Evolutionary conservation across 2,113 vertebrate genomes (phyloP).

Genomic region (Mustela nigripes): DNA sequence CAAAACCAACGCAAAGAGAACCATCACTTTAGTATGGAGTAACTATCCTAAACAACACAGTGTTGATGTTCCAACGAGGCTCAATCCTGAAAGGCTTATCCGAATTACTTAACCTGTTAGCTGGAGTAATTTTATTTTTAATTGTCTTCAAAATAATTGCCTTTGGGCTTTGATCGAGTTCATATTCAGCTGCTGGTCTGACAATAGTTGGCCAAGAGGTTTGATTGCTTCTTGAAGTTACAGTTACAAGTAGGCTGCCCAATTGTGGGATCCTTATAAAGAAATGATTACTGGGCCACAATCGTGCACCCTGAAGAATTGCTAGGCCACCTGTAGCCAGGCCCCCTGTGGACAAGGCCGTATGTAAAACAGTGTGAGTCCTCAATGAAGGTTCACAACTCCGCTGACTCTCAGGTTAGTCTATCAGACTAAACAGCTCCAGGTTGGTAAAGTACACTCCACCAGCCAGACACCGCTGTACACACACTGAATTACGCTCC

Average conservation of each 20-base stretch:
- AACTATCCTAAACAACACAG: neutral
- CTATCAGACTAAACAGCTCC: neutral
- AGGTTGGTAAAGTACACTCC: neutral
- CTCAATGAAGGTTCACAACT: neutral
- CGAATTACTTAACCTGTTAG: neutral
- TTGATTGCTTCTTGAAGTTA: neutral
- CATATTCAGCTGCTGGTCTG: neutral
- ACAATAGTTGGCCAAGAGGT: constrained; percentile 30
- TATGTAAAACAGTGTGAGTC: neutral
- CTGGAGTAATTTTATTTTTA: constrained; percentile 37
- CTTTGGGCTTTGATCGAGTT: neutral
- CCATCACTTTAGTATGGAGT: neutral
- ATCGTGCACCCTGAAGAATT: neutral
- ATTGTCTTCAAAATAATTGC: constrained; percentile 48
- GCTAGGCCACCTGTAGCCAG: neutral
- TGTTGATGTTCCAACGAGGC: neutral
- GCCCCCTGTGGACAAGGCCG: neutral
- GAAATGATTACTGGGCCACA: neutral
- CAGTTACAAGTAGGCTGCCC: neutral
- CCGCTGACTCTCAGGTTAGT: neutral
- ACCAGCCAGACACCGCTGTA: neutral
- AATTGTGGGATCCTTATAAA: neutral
- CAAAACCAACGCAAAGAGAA: constrained; percentile 28
- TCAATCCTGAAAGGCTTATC: neutral
- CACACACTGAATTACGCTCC: neutral